A percentile compares a stretch with the other conserved stretches of the same genome.
These are phyloP conservation scores for Zaprionus lineosus DNA, from an alignment of 2,888 invertebrate genomes.

Conservation along the genomic window DNA sequence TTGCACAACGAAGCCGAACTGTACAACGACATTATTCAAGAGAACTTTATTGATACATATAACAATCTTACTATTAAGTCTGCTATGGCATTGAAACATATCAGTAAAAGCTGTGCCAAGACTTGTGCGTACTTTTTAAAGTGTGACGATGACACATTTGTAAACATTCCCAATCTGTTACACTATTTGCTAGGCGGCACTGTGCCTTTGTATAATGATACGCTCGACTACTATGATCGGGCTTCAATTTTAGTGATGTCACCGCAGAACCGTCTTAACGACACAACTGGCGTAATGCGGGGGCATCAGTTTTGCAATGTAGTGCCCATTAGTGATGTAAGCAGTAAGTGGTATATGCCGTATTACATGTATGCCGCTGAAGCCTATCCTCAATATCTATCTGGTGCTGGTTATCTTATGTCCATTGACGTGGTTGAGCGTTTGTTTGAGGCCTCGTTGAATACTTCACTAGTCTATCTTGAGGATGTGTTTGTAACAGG, in stretches of 20 bases:
- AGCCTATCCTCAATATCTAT: slow-evolving; percentile 90
- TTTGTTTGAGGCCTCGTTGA: slow-evolving; percentile 87
- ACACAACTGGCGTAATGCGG: slow-evolving; percentile 85
- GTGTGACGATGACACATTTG: slow-evolving; percentile 93
- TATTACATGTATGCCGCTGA: slow-evolving; percentile 89
- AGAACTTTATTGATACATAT: slow-evolving; percentile 91
- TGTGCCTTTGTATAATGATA: slow-evolving; percentile 82
- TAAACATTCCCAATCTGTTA: slow-evolving; percentile 89
- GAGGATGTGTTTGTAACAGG: slow-evolving; percentile 93
- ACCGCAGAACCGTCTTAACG: slow-evolving; percentile 74
- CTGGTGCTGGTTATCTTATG: slow-evolving; percentile 91
- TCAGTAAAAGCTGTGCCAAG: slow-evolving; percentile 86
- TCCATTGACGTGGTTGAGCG: slow-evolving; percentile 87
- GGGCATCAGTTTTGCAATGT: slow-evolving; percentile 92
- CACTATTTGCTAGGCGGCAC: slow-evolving; percentile 83
- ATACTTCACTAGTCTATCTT: slow-evolving; percentile 88
- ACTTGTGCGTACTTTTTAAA: slow-evolving; percentile 89
- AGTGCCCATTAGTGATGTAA: slow-evolving; percentile 88
- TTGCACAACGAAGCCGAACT: slow-evolving; percentile 87
- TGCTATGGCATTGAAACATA: slow-evolving; percentile 92
- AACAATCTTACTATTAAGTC: slow-evolving; percentile 94
- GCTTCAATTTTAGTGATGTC: slow-evolving; percentile 69
- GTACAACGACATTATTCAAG: slow-evolving; percentile 91
- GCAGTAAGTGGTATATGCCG: slow-evolving; percentile 93
- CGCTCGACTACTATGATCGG: slow-evolving; percentile 78